phyloP scores from a whole-genome alignment of 1,140 invertebrate genomes.

The Brachionus rubens region DNA sequence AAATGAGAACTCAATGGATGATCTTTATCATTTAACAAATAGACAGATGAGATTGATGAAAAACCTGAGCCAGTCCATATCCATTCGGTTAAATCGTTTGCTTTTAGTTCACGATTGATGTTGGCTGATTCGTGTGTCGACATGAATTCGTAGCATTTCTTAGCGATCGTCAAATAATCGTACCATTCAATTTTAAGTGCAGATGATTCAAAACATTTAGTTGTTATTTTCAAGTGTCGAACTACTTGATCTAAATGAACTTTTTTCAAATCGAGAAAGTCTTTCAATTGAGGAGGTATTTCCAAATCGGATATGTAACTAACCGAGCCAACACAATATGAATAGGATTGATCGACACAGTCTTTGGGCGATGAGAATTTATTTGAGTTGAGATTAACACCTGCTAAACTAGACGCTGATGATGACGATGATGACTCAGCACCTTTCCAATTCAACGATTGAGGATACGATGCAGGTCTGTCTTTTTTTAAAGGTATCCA shows the following conservation, averaged over 20 bases:
- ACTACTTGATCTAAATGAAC: constrained; percentile 29
- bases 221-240: constrained; percentile 13
- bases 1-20: constrained; percentile 19
- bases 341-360: constrained; percentile 9
- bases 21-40: constrained; percentile 34
- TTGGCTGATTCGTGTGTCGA: neutral
- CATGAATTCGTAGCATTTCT: constrained; percentile 42
- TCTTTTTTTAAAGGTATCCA: constrained; percentile 42
- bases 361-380: constrained; percentile 32
- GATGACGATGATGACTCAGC: neutral
- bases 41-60: neutral
- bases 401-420: too few species aligned
- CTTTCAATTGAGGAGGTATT: constrained; percentile 7
- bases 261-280: constrained; percentile 20
- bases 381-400: too few species aligned
- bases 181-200: constrained; percentile 33
- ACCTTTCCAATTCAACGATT: constrained; percentile 22
- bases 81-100: constrained; percentile 41
- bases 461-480: constrained; percentile 21
- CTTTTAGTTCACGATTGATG: constrained; percentile 14
- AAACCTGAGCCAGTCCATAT: constrained; percentile 41
- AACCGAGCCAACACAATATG: constrained; percentile 29
- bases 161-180: constrained; percentile 43
- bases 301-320: constrained; percentile 29
- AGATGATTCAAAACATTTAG: constrained; percentile 5